A percentile compares a stretch with the other conserved stretches of the same genome.
These are phyloP conservation scores for Steromphala cineraria DNA, from an alignment of 2,888 invertebrate genomes.

Conservation along the genomic window DNA sequence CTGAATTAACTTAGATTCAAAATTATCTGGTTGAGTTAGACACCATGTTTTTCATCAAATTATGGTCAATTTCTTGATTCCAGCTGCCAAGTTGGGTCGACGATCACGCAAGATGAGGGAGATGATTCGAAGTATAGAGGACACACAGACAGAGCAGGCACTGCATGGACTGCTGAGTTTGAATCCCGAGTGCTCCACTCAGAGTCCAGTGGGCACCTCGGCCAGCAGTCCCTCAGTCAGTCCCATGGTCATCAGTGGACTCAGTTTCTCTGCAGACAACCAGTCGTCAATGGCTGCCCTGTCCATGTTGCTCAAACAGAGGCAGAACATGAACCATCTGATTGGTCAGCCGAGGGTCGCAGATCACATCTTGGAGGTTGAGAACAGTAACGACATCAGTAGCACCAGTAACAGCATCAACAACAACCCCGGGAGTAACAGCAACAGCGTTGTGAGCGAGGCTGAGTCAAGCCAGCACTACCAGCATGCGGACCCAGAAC, in stretches of 20 bases:
- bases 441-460: neutral
- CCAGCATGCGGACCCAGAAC: slow-evolving; percentile 26
- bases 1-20: neutral
- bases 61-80: slow-evolving; percentile 1
- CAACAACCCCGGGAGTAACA: neutral
- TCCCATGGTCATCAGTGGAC: neutral
- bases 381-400: slow-evolving; percentile 20
- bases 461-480: neutral
- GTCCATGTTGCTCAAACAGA: slow-evolving; percentile 61
- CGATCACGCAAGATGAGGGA: slow-evolving; percentile 74
- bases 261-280: slow-evolving; percentile 22
- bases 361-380: slow-evolving; percentile 37
- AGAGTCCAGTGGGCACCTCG: neutral
- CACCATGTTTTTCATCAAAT: no score
- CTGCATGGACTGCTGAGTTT: slow-evolving; percentile 74
- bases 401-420: slow-evolving; percentile 16
- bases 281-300: slow-evolving; percentile 66
- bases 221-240: slow-evolving; percentile 17
- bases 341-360: slow-evolving; percentile 55
- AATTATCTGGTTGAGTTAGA: neutral
- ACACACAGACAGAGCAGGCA: slow-evolving; percentile 74
- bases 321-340: slow-evolving; percentile 44
- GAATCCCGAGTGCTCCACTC: slow-evolving; percentile 55
- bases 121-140: slow-evolving; percentile 73
- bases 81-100: slow-evolving; percentile 74